Percentiles rank a stretch among this genome's conserved stretches.
phyloP scores from a whole-genome alignment of 2,797 vertebrate genomes.

The Epinephelus coioides region DNA sequence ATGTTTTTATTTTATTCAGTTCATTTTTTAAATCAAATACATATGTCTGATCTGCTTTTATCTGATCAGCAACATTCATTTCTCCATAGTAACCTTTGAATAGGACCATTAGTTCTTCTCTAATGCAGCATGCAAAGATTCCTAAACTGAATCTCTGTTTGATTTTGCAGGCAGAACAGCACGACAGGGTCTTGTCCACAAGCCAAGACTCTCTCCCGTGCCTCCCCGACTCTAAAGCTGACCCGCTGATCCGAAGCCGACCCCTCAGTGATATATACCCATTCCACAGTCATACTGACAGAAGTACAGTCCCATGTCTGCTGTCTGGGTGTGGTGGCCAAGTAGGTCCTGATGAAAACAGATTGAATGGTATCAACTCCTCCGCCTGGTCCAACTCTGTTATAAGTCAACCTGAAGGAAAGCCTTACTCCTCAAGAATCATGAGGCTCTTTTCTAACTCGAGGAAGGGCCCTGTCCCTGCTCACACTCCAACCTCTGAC shows the following conservation, averaged over 20 bases:
- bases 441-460: slow-evolving; percentile 90
- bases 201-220: slow-evolving; percentile 73
- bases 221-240: slow-evolving; percentile 55
- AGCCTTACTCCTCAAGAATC: slow-evolving; percentile 89
- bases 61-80: neutral
- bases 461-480: slow-evolving; percentile 78
- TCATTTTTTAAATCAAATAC: too few relatives aligned
- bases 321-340: slow-evolving; percentile 66
- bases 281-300: slow-evolving; percentile 62
- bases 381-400: slow-evolving; percentile 76
- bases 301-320: slow-evolving; percentile 61
- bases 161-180: slow-evolving; percentile 82
- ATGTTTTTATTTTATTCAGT: too few relatives aligned
- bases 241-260: slow-evolving; percentile 64
- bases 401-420: slow-evolving; percentile 78
- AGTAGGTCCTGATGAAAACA: slow-evolving; percentile 73
- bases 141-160: slow-evolving; percentile 62
- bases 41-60: too few relatives aligned
- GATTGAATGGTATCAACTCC: slow-evolving; percentile 67
- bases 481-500: slow-evolving; percentile 63
- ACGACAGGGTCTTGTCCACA: slow-evolving; percentile 80
- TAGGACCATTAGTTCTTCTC: neutral
- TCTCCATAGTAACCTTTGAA: neutral
- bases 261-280: slow-evolving; percentile 77
- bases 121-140: slow-evolving; percentile 1